Base-by-base conservation (phyloP, 1,140 invertebrate genomes). In the Helicorthomorpha holstii region DNA sequence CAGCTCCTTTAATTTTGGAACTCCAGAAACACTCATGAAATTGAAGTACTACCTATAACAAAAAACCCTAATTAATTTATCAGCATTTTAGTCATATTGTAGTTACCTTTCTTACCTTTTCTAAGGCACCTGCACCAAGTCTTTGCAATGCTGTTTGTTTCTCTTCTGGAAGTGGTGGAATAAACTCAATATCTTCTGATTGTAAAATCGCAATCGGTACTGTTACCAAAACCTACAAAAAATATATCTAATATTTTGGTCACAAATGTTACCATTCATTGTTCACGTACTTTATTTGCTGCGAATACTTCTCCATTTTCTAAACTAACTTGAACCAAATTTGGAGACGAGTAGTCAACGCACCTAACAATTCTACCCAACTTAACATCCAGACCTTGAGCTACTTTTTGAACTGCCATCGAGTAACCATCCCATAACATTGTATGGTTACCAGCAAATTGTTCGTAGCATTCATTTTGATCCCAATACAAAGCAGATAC, bases 1-100 rank as follows among this genome's bases (percentile, higher is more conserved):
- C 59, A 1, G 56, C 58, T 34, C 60, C 57, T 34, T 63, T 62
- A 2, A 60, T 34, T 51, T 64, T 60, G 23, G 55, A 52, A 1
- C 47, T 54, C 71, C 71, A 73, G 53, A 73, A 73, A 19, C 64
- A 60, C 22, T 54, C 50, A 12, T 61, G 58, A 55, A 73, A 73
- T 53, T 66, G 57, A 16, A 73, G 55, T 3, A 65, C 61, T 1
- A 69, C 57, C 65, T 67, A 52, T 10, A 57, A 57, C 27, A 44
- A 27, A 43, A 34, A 44, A 34, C 7, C 21, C 19, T 10, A 46
- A 19, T 41, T 41, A 19, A 19, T 41, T 19, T 41, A 19, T 41
- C 4, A 46, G 44, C 12, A 21, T 19, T 7, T 7, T 10, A 25
- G 44, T 7, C 4, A 25, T 10, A 10, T 22, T 46, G 44, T 4